Base-by-base conservation (phyloP, 2,888 invertebrate species). In the Megamerina dolium region DNA sequence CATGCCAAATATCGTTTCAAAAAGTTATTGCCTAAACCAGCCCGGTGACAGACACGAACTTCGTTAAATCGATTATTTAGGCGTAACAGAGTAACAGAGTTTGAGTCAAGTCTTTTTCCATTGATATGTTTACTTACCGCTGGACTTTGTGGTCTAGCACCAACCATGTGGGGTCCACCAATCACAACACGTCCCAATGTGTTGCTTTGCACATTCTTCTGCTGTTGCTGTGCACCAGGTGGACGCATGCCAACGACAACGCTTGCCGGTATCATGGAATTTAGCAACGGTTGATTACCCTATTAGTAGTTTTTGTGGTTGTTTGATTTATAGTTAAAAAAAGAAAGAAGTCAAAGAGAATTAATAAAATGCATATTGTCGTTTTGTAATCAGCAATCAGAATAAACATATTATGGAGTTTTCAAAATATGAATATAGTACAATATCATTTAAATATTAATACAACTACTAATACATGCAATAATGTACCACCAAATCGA, bases 201-300 rank as follows among this genome's bases (percentile, higher is more conserved):
- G 45, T 82, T 80, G 44, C 85, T 81, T 51, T 63, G 64, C 50
- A 89, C 82, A 51, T 81, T 82, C 72, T 88, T 88, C 23, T 85
- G 85, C 45, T 80, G 80, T 56, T 82, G 77, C 56, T 77, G 58
- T 35, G 86, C 83, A 48, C 82, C 77, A 49, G 81, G 82, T 41
- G 86, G 83, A 56, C 89, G 78, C 77, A 87, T 86, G 72, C 89
- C 90, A 57, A 90, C 77, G 64, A 91, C 86, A 61, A 91, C 86
- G 73, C 86, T 87, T 61, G 77, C 75, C 43, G 84, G 83, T 53
- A 84, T 75, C 54, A 81, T 80, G 57, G 83, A 81, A 56, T 78
- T 77, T 51, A 76, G 74, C 49, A 81, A 77, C 62, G 79, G 81
- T 57, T 81, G 75, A 50, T 79, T 77, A 51, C 63, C 60, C 71